These are phyloP conservation scores for Allacma fusca DNA, from an alignment of 2,888 invertebrate genomes.

Conservation along the genomic window DNA sequence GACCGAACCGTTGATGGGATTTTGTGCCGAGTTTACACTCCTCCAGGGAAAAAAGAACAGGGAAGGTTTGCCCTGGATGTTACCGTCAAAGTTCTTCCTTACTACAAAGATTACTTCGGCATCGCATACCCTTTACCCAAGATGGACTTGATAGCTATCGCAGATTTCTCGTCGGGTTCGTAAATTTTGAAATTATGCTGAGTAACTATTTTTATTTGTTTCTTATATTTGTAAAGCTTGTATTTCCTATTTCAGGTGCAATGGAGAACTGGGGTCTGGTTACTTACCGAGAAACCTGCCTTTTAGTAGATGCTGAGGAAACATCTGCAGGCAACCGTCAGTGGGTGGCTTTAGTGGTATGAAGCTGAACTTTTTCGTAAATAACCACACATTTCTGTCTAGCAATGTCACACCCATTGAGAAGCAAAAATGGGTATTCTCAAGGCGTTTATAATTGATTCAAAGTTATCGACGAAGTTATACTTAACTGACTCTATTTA, in stretches of 20 bases:
- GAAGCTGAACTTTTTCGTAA: too few relatives aligned
- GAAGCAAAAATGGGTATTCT: too few relatives aligned
- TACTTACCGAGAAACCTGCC: slow-evolving; percentile 68
- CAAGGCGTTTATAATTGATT: too few relatives aligned
- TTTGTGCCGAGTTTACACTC: slow-evolving; percentile 82
- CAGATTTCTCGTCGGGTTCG: slow-evolving; percentile 86
- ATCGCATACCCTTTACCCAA: slow-evolving; percentile 95
- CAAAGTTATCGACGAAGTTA: too few relatives aligned
- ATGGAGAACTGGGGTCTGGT: slow-evolving; percentile 73
- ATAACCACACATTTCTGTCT: too few relatives aligned
- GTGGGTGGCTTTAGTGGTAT: slow-evolving; percentile 85
- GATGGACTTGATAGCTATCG: slow-evolving; percentile 94
- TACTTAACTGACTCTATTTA: too few relatives aligned
- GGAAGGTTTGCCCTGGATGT: slow-evolving; percentile 91
- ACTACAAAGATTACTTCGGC: slow-evolving; percentile 93
- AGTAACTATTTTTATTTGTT: neutral
- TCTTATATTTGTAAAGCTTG: neutral
- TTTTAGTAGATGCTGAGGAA: slow-evolving; percentile 68
- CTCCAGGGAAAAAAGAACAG: slow-evolving; percentile 89
- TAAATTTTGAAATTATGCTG: neutral
- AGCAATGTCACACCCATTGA: too few relatives aligned
- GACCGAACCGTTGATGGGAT: slow-evolving; percentile 83
- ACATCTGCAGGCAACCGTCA: slow-evolving; percentile 65
- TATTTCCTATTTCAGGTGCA: slow-evolving; percentile 63
- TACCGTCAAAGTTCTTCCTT: slow-evolving; percentile 89